phyloP scores from a whole-genome alignment of 2,888 invertebrate genomes.

The Strigamia maritima region DNA sequence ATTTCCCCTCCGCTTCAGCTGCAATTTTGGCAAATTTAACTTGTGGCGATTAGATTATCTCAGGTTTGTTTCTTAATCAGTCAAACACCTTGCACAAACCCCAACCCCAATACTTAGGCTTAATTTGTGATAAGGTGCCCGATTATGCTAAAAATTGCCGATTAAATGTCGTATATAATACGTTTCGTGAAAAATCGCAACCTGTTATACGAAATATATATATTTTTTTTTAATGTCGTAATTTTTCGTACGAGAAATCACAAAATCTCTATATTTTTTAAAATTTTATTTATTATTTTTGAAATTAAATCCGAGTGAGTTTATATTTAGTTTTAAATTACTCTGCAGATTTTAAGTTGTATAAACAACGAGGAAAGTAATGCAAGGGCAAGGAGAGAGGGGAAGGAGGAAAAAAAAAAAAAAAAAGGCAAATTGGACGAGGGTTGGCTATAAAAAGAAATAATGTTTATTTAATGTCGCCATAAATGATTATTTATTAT shows the following conservation, averaged over 20 bases:
- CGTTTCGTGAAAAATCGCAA: no score
- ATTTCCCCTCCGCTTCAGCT: no score
- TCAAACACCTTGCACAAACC: no score
- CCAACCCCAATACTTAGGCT: no score
- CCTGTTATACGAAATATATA: no score
- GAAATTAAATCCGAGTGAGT: background rate
- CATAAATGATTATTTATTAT: background rate
- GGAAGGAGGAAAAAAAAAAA: background rate
- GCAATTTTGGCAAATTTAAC: no score
- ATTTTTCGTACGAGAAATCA: background rate
- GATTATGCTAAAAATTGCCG: no score
- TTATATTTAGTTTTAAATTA: background rate
- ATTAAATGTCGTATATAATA: no score
- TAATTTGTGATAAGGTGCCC: no score
- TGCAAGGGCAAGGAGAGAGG: background rate
- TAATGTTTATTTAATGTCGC: background rate
- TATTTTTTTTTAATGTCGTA: no score
- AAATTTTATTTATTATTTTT: background rate
- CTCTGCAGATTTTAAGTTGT: background rate
- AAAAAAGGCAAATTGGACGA: background rate
- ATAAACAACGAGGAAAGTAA: slow-evolving; percentile 2
- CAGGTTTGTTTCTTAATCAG: no score
- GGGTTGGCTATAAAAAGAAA: background rate
- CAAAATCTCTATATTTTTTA: background rate
- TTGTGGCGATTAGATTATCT: no score